These are phyloP conservation scores for Agrotis ipsilon DNA, from an alignment of 2,888 invertebrate species.

Conservation along the genomic window DNA sequence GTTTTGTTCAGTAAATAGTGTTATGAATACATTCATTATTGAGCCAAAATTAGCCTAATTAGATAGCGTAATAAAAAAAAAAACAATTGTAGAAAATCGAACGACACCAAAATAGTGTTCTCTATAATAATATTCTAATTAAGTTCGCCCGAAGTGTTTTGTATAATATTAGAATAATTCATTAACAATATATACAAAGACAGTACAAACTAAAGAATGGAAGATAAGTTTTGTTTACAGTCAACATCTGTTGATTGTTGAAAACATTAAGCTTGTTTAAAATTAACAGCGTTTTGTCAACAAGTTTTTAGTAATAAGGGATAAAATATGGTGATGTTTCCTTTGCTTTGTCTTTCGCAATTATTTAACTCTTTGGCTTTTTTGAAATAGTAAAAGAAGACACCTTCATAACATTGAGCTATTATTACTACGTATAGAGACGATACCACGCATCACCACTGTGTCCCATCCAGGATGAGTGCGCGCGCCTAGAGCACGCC, in stretches of 20 bases:
- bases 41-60: too few relatives aligned
- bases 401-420: too few relatives aligned
- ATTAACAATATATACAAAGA: conserved; percentile 34
- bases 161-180: conserved; percentile 53
- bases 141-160: conserved; percentile 42
- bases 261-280: background rate
- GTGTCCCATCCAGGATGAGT: too few relatives aligned
- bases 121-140: conserved; percentile 38
- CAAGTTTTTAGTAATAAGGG: background rate
- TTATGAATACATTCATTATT: too few relatives aligned
- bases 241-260: conserved; percentile 27
- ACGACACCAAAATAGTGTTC: conserved; percentile 32
- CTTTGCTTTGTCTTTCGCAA: background rate
- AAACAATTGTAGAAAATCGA: conserved; percentile 15
- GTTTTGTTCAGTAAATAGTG: too few relatives aligned
- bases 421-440: too few relatives aligned
- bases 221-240: conserved; percentile 25
- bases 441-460: too few relatives aligned
- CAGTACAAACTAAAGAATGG: conserved; percentile 32
- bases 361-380: background rate
- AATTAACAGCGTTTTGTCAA: background rate
- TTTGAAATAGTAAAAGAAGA: too few relatives aligned
- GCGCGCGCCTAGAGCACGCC: too few relatives aligned
- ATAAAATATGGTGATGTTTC: too few relatives aligned
- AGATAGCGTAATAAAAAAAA: too few relatives aligned